A percentile compares a stretch with the other conserved stretches of the same genome.
Conservation (phyloP, 1,140 invertebrate genomes). For the Calliphora vicina region DNA sequence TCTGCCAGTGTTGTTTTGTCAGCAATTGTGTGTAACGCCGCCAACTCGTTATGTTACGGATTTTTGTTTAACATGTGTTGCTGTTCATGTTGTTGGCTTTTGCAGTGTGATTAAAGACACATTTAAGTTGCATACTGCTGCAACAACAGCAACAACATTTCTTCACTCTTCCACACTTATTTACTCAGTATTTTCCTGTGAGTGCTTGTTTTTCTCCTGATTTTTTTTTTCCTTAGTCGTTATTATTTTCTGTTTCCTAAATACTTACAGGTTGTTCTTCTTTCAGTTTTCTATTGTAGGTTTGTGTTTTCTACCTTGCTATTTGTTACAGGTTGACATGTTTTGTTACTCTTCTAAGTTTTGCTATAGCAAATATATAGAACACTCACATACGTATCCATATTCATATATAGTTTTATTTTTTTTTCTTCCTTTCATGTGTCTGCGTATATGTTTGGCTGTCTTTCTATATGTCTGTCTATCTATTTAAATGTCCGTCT, state of each 20-base stretch:
- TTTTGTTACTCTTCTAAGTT: constrained; percentile 8
- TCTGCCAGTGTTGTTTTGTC: background rate
- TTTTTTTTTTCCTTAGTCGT: no score
- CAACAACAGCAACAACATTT: background rate
- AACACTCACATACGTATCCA: background rate
- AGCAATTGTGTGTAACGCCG: constrained; percentile 24
- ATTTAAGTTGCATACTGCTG: constrained; percentile 25
- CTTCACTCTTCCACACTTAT: background rate
- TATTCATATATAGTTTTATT: no score
- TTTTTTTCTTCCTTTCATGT: background rate
- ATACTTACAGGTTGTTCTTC: constrained; percentile 31
- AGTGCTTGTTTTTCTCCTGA: background rate
- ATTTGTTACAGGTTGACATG: constrained; percentile 31
- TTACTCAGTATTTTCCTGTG: background rate
- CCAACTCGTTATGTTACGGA: constrained; percentile 31
- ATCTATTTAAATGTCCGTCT: background rate
- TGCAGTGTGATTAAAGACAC: constrained; percentile 24
- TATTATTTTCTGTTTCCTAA: constrained; percentile 8
- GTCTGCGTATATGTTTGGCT: background rate
- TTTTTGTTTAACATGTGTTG: constrained; percentile 30
- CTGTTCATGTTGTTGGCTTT: constrained; percentile 24
- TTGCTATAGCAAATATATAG: background rate
- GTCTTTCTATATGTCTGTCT: background rate
- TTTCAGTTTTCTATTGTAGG: background rate
- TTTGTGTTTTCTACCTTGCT: background rate